Percentiles rank a stretch among this genome's conserved stretches.
Evolutionary conservation across 2,888 invertebrate species (phyloP).

Genomic region (Stenolophus ochropezus): DNA sequence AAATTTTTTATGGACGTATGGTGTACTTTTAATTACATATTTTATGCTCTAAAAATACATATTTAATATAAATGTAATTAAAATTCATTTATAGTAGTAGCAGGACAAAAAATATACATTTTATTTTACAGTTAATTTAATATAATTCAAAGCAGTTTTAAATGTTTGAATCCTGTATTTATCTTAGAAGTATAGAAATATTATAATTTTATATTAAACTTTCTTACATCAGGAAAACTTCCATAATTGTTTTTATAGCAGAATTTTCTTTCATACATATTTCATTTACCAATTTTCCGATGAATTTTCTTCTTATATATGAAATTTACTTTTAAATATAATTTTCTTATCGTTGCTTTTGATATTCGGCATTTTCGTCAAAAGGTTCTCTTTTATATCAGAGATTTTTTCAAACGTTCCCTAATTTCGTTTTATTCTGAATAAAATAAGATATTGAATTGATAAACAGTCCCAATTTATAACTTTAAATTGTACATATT

Average conservation of each 20-base stretch:
- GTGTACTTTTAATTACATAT: not conserved
- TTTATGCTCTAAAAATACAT: constrained; percentile 3
- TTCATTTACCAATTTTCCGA: not conserved
- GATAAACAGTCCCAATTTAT: too few relatives aligned
- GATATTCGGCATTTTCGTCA: not conserved
- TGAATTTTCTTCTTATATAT: not conserved
- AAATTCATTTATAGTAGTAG: not conserved
- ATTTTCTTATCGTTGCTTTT: not conserved
- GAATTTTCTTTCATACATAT: not conserved
- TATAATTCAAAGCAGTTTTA: not conserved
- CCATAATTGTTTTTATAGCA: not conserved
- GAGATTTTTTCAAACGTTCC: too few relatives aligned
- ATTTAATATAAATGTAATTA: constrained; percentile 18
- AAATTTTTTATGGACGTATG: not conserved
- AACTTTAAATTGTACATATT: too few relatives aligned
- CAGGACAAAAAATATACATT: not conserved
- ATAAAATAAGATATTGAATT: too few relatives aligned
- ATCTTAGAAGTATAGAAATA: not conserved
- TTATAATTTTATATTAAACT: not conserved
- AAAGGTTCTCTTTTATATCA: not conserved
- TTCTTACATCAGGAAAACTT: not conserved
- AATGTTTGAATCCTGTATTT: not conserved
- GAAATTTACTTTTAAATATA: not conserved
- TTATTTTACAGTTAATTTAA: constrained; percentile 20
- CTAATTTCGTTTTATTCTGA: too few relatives aligned